Base-by-base conservation (phyloP, 64 coral and sea anemone genomes). In the Platygyra sinensis region DNA sequence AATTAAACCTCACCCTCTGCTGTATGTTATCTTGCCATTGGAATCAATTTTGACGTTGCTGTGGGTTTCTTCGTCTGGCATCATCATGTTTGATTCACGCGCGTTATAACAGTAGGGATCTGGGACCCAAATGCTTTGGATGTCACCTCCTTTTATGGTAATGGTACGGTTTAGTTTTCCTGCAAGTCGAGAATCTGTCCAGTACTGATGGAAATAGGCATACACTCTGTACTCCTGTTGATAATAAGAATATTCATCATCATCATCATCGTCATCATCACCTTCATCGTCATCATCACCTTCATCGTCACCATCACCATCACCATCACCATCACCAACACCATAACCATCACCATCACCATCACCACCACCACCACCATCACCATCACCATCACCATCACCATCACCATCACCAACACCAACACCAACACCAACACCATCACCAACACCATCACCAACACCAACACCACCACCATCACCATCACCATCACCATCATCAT, bases 61-160 rank as follows among this genome's bases (percentile, higher is more conserved):
- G 71, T 90, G 86, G 1, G 81, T 62, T 32, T 90, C 72, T 9
- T 86, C 79, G n/a, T 96, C 82, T 16, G 93, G 86, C 24, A 62
- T 79, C 95, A 96, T 96, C 82, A 96, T 59, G 77, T 96, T 96
- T 39, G 95, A 96, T 27, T 93, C 67, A 4, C 95, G 76, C 1
- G 91, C 95, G 82, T 96, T 96, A 31, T 93, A 77, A 76, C 95
- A 96, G 31, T 76, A 96, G 1, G 88, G 85, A 84, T 93, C 91
- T 79, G 95, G 95, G 17, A 79, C 52, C 91, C 95, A 96, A 10
- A 90, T 33, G 2, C 20, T 88, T 22, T 72, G 62, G 22, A 93
- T 91, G 5, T 88, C 57, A 60, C 52, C 29, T 79, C 91, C 95
- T 15, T 83, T 80, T 18, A 96, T 30, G 20, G 86, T 80, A 20